Evolutionary conservation across 2,888 invertebrate species (phyloP).

Genomic region (Coremacera marginata): DNA sequence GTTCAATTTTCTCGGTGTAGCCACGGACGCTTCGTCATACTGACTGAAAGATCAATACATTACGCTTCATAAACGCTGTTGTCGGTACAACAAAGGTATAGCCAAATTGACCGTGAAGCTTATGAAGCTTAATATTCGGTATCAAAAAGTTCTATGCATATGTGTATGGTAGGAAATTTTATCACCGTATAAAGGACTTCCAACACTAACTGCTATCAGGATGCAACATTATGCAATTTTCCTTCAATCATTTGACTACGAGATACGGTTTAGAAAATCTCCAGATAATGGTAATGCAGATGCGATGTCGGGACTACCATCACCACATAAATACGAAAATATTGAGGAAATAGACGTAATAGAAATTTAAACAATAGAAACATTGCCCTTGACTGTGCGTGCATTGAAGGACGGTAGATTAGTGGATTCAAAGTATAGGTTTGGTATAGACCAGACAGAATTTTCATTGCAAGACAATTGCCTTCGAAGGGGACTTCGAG

Average conservation of each 20-base stretch:
- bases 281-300: constrained; percentile 33
- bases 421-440: too few relatives aligned
- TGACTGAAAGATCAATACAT: constrained; percentile 61
- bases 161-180: constrained; percentile 59
- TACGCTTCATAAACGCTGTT: constrained; percentile 60
- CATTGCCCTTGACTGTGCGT: background rate
- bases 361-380: background rate
- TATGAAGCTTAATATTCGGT: constrained; percentile 53
- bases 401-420: too few relatives aligned
- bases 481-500: constrained; percentile 23
- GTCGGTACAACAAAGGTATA: constrained; percentile 46
- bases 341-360: constrained; percentile 5
- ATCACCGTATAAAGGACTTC: constrained; percentile 30
- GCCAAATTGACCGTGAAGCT: constrained; percentile 44
- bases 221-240: constrained; percentile 51
- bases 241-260: constrained; percentile 28
- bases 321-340: background rate
- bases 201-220: constrained; percentile 46
- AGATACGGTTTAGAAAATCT: constrained; percentile 27
- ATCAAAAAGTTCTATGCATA: constrained; percentile 63
- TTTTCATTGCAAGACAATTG: background rate
- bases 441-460: too few relatives aligned
- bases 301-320: background rate
- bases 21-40: too few relatives aligned
- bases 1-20: too few relatives aligned